Evolutionary conservation across 92 coral and sea anemone genomes (phyloP).

Genomic region (Galaxea fascicularis): DNA sequence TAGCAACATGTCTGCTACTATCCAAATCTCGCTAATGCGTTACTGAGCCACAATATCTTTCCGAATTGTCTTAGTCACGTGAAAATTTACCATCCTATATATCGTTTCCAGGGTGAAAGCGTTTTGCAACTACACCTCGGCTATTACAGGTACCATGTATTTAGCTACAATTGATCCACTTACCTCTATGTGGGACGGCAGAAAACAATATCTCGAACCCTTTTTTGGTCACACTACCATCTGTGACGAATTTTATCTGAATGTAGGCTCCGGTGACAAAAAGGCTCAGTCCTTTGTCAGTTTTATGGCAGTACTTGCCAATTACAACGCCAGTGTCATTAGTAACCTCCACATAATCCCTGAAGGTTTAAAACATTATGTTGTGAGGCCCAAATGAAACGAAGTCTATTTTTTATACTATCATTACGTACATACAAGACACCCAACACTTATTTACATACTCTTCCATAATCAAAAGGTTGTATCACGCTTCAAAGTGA

Average conservation of each 20-base stretch:
- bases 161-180: not conserved
- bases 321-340: conserved; percentile 7
- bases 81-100: too few species aligned
- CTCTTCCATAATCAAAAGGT: too few species aligned
- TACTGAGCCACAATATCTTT: too few species aligned
- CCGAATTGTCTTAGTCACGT: too few species aligned
- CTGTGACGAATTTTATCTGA: conserved; percentile 13
- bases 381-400: not conserved
- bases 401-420: not conserved
- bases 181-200: conserved; percentile 8
- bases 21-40: too few species aligned
- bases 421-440: too few species aligned
- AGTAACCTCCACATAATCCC: not conserved
- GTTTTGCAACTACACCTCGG: too few species aligned
- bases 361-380: not conserved
- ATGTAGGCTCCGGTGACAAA: not conserved
- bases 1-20: too few species aligned
- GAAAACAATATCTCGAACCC: not conserved
- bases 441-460: too few species aligned
- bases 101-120: too few species aligned
- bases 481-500: too few species aligned
- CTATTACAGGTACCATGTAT: not conserved
- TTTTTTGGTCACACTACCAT: not conserved
- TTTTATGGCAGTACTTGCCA: conserved; percentile 7
- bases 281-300: not conserved